Conservation (phyloP, 2,888 invertebrate genomes). For the Tillus elongatus region DNA sequence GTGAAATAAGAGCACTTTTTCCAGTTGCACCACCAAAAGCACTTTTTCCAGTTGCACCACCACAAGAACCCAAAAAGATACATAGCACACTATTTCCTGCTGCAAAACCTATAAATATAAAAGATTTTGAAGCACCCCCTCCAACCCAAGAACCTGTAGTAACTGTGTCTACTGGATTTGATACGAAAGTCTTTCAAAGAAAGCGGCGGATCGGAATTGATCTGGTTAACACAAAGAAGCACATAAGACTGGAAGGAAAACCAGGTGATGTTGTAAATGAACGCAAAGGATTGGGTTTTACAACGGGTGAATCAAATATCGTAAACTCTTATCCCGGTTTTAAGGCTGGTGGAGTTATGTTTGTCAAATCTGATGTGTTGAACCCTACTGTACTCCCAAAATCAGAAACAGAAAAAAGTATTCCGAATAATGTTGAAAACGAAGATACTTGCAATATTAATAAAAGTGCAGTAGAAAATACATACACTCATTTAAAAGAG, state of each 20-base stretch:
- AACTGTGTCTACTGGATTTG: background rate
- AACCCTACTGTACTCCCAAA: too few species aligned
- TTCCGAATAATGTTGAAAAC: constrained; percentile 11
- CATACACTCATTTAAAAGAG: constrained; percentile 45
- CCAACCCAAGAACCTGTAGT: constrained; percentile 11
- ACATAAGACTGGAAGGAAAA: constrained; percentile 17
- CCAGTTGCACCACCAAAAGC: constrained; percentile 7
- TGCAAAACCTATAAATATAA: constrained; percentile 36
- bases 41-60: constrained; percentile 11
- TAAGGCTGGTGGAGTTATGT: constrained; percentile 38
- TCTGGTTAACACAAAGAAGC: constrained; percentile 35
- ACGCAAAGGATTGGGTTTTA: constrained; percentile 31
- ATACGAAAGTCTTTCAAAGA: constrained; percentile 46
- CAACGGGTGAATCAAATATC: constrained; percentile 11
- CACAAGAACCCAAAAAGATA: constrained; percentile 20
- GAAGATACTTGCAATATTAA: constrained; percentile 19
- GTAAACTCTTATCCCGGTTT: constrained; percentile 29
- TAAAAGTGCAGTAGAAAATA: constrained; percentile 35
- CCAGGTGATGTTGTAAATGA: constrained; percentile 18
- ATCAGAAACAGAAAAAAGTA: constrained; percentile 15
- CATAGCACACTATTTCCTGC: constrained; percentile 45
- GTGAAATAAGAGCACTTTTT: constrained; percentile 26
- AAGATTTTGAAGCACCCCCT: constrained; percentile 28
- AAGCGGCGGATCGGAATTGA: constrained; percentile 48
- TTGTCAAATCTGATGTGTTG: constrained; percentile 30